phyloP scores from a whole-genome alignment of 1,140 invertebrate species.

The Agraylea sexmaculata region DNA sequence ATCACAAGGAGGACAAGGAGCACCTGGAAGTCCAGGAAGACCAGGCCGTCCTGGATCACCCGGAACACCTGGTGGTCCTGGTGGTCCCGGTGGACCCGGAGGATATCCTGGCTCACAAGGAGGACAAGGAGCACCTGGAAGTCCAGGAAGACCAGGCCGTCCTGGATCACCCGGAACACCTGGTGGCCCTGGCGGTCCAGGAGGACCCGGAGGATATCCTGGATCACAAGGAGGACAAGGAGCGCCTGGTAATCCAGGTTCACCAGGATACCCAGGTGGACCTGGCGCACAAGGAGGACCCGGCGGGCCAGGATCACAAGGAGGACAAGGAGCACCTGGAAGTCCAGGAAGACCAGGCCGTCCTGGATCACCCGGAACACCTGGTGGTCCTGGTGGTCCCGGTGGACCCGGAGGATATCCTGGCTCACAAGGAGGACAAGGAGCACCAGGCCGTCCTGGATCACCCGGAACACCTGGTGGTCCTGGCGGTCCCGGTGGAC shows the following conservation, averaged over 20 bases:
- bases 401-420: no score
- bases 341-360: no score
- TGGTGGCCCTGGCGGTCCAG: constrained; percentile 17
- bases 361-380: no score
- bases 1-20: constrained; percentile 2
- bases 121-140: constrained; percentile 7
- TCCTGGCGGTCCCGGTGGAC: constrained; percentile 12
- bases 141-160: constrained; percentile 5
- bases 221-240: neutral
- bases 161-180: no score
- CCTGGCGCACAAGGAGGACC: constrained; percentile 1
- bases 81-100: constrained; percentile 16
- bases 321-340: no score
- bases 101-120: constrained; percentile 9
- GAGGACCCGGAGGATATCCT: constrained; percentile 5
- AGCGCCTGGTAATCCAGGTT: constrained; percentile 5
- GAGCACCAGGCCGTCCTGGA: constrained; percentile 11
- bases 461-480: constrained; percentile 1
- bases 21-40: constrained; percentile 6
- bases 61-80: no score
- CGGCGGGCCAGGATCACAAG: no score
- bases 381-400: no score
- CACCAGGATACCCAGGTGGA: neutral
- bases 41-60: no score
- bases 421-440: no score